Evolutionary conservation across 2,888 invertebrate genomes (phyloP), one percentile per base, ranked within the genome.

Genomic region (Hydrotaea diabolus): DNA sequence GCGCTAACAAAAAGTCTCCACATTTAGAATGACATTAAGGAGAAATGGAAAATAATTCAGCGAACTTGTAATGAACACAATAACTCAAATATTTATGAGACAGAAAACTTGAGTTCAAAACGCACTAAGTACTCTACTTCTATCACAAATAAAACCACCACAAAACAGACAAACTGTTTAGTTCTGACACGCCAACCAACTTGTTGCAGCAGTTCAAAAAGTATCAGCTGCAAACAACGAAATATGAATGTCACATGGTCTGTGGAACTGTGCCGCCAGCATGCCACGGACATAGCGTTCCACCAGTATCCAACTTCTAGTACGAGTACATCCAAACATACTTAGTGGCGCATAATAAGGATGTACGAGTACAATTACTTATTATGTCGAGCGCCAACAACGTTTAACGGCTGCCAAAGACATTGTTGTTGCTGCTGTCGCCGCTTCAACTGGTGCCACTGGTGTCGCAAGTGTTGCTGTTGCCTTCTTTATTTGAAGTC

Each of bases 111-210:
- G 15, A 13, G 15, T 57, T 75, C 11, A 55, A 21, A 15, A 17
- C 4, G 21, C 49, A 39, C 43, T 0, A 21, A 17, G 9, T 43
- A 11, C 39, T 43, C 46, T 88, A 88, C 87, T 88, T 55, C 74
- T 83, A 81, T 86, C 72, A 73, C 86, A 86, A n/a, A n/a, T n/a
- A n/a, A 85, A 85, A 84, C 86, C 83, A 86, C 86, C n/a, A 13
- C 49, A 88, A 21, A 36, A 55, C 19, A 86, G 87, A 88, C 19
- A 86, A 87, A 88, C 86, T 76, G 87, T 87, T 88, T 86, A 87
- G 87, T 86, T 86, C 87, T 86, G 87, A 88, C 88, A 88, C 87
- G 88, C 86, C 85, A 87, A 88, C 86, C 85, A 87, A 88, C 88
- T 89, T 89, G 88, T 88, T 86, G 87, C 87, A 86, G 83, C 80